phyloP scores from a whole-genome alignment of 2,113 vertebrate genomes.

The Apteryx mantelli region DNA sequence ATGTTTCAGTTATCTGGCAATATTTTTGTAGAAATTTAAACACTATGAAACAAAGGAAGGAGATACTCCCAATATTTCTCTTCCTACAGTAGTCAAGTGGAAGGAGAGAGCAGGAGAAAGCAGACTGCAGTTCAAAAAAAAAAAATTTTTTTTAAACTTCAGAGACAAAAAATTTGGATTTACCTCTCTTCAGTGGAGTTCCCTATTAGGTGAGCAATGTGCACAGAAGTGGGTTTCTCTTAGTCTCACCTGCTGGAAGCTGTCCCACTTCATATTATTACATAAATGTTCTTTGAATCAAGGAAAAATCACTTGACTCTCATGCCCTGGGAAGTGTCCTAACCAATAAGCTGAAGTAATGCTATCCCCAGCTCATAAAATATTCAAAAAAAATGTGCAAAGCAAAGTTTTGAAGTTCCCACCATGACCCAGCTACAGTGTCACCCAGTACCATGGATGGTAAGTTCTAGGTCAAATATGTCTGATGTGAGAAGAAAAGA shows the following conservation, averaged over 20 bases:
- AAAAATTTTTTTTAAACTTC: no score
- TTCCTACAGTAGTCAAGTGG: neutral
- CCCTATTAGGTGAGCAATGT: neutral
- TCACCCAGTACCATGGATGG: neutral
- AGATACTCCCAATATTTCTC: neutral
- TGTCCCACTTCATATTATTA: no score
- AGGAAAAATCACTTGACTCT: neutral
- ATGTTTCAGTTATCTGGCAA: neutral
- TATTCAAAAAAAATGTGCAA: neutral
- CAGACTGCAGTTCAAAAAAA: neutral
- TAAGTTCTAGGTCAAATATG: neutral
- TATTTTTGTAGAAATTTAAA: neutral
- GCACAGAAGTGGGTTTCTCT: no score
- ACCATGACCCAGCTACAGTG: rapidly evolving
- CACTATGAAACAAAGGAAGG: neutral
- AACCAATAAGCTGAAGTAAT: neutral
- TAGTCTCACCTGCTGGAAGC: no score
- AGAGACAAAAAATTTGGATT: neutral
- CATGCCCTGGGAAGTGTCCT: neutral
- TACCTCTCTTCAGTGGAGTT: neutral
- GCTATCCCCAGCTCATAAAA: neutral
- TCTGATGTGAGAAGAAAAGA: neutral
- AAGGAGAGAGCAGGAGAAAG: neutral
- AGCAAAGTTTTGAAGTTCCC: neutral
- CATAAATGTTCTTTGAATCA: neutral